Base-by-base conservation (phyloP, 2,888 invertebrate species). In the Lepidonotus clava region DNA sequence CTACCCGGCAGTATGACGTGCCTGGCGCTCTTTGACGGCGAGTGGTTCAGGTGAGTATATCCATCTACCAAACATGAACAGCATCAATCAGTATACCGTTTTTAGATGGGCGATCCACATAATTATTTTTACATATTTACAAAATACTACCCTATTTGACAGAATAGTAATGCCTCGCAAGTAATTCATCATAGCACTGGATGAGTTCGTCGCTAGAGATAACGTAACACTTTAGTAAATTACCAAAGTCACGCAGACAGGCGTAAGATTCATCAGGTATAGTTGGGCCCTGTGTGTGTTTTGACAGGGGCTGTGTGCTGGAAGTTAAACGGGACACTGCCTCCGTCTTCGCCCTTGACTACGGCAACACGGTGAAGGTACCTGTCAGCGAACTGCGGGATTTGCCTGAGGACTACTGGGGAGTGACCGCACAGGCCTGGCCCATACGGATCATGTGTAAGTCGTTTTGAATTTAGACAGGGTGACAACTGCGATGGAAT, bases 41-140 rank as follows among this genome's bases (percentile, higher is more conserved):
- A 71, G 36, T 71, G 71, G 71, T 71, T 71, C 21, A 71, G 71
- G 71, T 71, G 38, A 32, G 61, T n/a, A n/a, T n/a, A n/a, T n/a
- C n/a, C n/a, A n/a, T n/a, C n/a, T n/a, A n/a, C n/a, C n/a, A n/a
- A n/a, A n/a, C n/a, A n/a, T n/a, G n/a, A n/a, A n/a, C n/a, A n/a
- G n/a, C n/a, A n/a, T n/a, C n/a, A n/a, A n/a, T n/a, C n/a, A n/a
- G n/a, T n/a, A n/a, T n/a, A n/a, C n/a, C n/a, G n/a, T n/a, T n/a
- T n/a, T n/a, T n/a, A n/a, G n/a, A n/a, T n/a, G n/a, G n/a, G n/a
- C n/a, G n/a, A n/a, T n/a, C n/a, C n/a, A n/a, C n/a, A n/a, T n/a
- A n/a, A n/a, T n/a, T n/a, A n/a, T n/a, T n/a, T n/a, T n/a, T n/a
- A n/a, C n/a, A n/a, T n/a, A n/a, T n/a, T n/a, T n/a, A n/a, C n/a